Base-by-base conservation (phyloP, 2,113 vertebrate genomes). In the Microcebus ravelobensis region DNA sequence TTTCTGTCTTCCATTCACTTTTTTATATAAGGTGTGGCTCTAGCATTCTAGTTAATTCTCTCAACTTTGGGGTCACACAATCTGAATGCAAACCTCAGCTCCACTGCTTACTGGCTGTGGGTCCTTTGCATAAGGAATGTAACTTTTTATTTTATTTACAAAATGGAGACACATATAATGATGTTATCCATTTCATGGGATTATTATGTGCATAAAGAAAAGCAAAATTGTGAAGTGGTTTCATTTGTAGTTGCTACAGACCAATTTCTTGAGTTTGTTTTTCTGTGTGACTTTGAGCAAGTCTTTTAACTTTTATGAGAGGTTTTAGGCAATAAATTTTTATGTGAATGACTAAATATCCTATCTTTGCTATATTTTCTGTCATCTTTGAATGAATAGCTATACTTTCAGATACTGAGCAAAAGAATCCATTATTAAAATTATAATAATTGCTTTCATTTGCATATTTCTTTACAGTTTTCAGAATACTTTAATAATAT, bases 341-440 rank as follows among this genome's bases (percentile, higher is more conserved):
- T 93, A 71, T 61, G 39, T 55, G 52, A 77, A 67, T 68, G 70
- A 90, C 9, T 36, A 12, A 67, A 29, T 67, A 59, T 15, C 4
- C 20, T 86, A 48, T 36, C 31, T 93, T 93, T 94, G 34, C 2
- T 68, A 4, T 86, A 68, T 61, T 91, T 96, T 85, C 36, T 59
- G 25, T 57, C 21, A 68, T 42, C 29, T 74, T 84, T 88, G 34
- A 92, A 50, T 45, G 70, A 89, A 81, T 82, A 55, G 68, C 45
- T 90, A 29, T 25, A 57, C 57, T 80, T 95, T 95, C 15, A 95
- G 27, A 17, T 77, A 34, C 36, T 8, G 0, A 82, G 42, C n/a
- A 89, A 88, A 65, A 82, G 14, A 90, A 91, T 59, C 17, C 31
- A 48, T 59, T 73, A 70, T 70, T 95, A 85, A 84, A 93, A 71